Conservation (phyloP, 1,140 invertebrate species). For the Daktulosphaira vitifoliae region DNA sequence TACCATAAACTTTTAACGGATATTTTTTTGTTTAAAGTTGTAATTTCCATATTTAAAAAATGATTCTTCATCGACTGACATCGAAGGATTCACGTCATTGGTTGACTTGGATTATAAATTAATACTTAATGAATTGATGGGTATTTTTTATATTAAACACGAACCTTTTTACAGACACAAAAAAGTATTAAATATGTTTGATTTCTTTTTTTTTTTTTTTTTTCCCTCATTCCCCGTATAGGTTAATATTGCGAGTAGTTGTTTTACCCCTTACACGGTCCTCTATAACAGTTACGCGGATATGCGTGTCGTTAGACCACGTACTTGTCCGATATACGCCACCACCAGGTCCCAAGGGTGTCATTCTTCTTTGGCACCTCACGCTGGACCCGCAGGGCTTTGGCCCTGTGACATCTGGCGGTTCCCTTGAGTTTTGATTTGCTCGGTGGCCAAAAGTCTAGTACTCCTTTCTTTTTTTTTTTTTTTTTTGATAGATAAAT, state of each 20-base stretch:
- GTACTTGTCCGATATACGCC: neutral
- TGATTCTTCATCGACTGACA: too few relatives aligned
- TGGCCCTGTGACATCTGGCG: conserved; percentile 32
- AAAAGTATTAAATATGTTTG: too few relatives aligned
- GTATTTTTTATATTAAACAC: neutral
- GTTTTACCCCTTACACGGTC: neutral
- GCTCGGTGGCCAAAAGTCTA: conserved; percentile 19
- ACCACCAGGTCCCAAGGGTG: conserved; percentile 20
- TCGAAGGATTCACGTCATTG: too few relatives aligned
- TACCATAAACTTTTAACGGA: too few relatives aligned
- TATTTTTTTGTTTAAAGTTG: too few relatives aligned
- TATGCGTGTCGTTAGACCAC: neutral
- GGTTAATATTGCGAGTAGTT: neutral
- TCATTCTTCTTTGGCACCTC: conserved; percentile 33
- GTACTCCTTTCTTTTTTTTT: neutral
- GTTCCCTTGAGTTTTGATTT: conserved; percentile 30
- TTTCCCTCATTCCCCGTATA: neutral
- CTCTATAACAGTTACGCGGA: neutral
- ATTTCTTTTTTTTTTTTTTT: too few relatives aligned
- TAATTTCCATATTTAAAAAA: too few relatives aligned
- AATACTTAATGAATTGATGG: too few relatives aligned
- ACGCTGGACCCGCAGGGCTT: conserved; percentile 18
- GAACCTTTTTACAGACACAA: too few relatives aligned
- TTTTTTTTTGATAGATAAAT: conserved; percentile 5
- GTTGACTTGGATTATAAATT: too few relatives aligned